Evolutionary conservation across 1,140 invertebrate species (phyloP).

Genomic region (Drosophila repleta): DNA sequence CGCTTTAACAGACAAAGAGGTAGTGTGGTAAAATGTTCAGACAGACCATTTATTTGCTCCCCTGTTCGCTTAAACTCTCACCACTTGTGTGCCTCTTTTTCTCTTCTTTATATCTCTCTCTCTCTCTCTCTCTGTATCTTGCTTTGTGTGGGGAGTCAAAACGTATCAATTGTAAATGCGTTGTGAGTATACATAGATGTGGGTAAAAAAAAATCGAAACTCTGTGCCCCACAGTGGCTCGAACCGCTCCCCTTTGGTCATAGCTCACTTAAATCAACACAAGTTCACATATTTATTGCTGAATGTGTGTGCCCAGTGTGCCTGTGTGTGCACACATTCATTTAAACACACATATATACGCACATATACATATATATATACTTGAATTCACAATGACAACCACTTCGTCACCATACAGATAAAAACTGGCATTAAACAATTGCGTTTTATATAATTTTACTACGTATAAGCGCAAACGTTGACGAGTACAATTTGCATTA

Average conservation of each 20-base stretch:
- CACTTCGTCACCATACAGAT: constrained; percentile 77
- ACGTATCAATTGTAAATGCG: constrained; percentile 54
- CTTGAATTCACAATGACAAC: constrained; percentile 77
- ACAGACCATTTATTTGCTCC: constrained; percentile 46
- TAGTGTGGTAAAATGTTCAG: constrained; percentile 69
- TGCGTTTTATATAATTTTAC: constrained; percentile 77
- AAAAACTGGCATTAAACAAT: constrained; percentile 72
- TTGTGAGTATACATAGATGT: constrained; percentile 65
- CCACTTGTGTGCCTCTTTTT: constrained; percentile 19
- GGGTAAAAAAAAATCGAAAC: constrained; percentile 76
- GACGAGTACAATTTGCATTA: constrained; percentile 59
- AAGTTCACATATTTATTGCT: constrained; percentile 56
- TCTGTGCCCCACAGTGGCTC: constrained; percentile 53
- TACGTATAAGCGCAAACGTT: constrained; percentile 52
- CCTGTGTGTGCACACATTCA: constrained; percentile 22
- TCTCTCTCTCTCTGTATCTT: constrained; percentile 32
- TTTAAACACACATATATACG: constrained; percentile 39
- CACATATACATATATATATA: constrained; percentile 32
- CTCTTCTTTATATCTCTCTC: constrained; percentile 1
- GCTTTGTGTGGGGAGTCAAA: constrained; percentile 42
- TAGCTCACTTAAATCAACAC: constrained; percentile 67
- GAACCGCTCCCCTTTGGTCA: constrained; percentile 51
- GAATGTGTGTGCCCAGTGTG: constrained; percentile 4
- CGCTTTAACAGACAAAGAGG: constrained; percentile 71
- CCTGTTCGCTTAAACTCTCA: constrained; percentile 40